A percentile compares a stretch with the other conserved stretches of the same genome.
These are phyloP conservation scores for Ophion ventricosus DNA, from an alignment of 2,888 invertebrate genomes.

Conservation along the genomic window DNA sequence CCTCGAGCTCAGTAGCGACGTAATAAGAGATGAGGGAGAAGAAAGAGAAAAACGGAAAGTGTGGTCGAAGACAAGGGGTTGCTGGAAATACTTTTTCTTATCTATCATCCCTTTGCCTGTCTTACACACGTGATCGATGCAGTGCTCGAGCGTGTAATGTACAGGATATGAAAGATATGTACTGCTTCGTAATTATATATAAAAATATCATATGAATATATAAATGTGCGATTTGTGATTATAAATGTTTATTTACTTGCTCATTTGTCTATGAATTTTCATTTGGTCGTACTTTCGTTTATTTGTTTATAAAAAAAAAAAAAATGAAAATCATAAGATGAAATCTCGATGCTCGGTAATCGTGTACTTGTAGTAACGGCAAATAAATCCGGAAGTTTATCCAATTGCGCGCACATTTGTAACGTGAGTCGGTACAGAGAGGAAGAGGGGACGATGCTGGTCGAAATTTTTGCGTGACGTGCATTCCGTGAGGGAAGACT, in stretches of 20 bases:
- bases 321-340: too few species aligned
- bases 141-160: constrained; percentile 40
- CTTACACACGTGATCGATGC: constrained; percentile 35
- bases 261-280: neutral
- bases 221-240: neutral
- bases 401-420: too few species aligned
- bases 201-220: neutral
- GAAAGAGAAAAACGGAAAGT: constrained; percentile 20
- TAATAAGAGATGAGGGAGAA: constrained; percentile 34
- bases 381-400: too few species aligned
- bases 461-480: too few species aligned
- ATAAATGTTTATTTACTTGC: neutral
- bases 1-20: constrained; percentile 22
- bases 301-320: too few species aligned
- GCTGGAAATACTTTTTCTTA: constrained; percentile 47
- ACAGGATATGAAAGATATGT: constrained; percentile 50
- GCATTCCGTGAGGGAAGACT: too few species aligned
- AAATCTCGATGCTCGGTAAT: too few species aligned
- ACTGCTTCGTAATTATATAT: constrained; percentile 2
- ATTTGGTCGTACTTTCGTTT: too few species aligned
- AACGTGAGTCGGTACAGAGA: too few species aligned
- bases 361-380: too few species aligned
- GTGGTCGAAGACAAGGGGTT: constrained; percentile 54
- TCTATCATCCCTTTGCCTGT: constrained; percentile 54
- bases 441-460: too few species aligned